Evolutionary conservation across 2,797 vertebrate species (phyloP), one percentile per base, ranked within the genome.

Genomic region (Halcyon smyrnensis): DNA sequence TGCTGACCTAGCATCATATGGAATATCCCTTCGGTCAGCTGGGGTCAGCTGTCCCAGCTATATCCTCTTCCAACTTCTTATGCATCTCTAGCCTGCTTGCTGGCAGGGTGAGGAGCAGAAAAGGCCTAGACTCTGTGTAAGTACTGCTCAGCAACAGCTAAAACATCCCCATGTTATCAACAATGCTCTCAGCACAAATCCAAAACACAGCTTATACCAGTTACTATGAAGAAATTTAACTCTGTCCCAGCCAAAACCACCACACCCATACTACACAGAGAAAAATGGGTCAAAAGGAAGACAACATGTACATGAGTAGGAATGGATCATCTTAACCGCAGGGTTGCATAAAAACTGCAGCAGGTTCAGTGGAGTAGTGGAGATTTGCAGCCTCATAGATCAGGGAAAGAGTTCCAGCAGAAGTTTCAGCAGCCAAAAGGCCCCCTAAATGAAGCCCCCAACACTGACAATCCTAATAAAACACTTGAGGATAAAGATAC

Each of bases 41-140:
- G 20, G 36, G 11, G 1, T 74, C 43, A 59, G 32, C 32, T 62
- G 24, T 56, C 28, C 20, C 30, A 17, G 34, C n/a, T 67, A 11
- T 18, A 11, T 46, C 41, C 65, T 60, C 37, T 71, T n/a, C 16
- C 32, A 48, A 2, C 15, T 76, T 12, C 34, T 34, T 9, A 1
- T 81, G 24, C 4, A 15, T 15, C 15, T 15, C 32, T n/a, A 51
- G n/a, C 18, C n/a, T 62, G 2, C 18, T 68, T 0, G 0, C 21
- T 41, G 39, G 25, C 27, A 36, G 15, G 23, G 13, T 43, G 37
- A 62, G 34, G 3, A 50, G 21, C 41, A 87, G 74, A 37, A 53
- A 79, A 76, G 28, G 39, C 41, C 32, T 62, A 43, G 21, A 14
- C 10, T 17, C 28, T 80, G 12, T 24, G 15, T 8, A 45, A 63